phyloP scores from a whole-genome alignment of 1,140 invertebrate species.

The Pogonomyrmex californicus region DNA sequence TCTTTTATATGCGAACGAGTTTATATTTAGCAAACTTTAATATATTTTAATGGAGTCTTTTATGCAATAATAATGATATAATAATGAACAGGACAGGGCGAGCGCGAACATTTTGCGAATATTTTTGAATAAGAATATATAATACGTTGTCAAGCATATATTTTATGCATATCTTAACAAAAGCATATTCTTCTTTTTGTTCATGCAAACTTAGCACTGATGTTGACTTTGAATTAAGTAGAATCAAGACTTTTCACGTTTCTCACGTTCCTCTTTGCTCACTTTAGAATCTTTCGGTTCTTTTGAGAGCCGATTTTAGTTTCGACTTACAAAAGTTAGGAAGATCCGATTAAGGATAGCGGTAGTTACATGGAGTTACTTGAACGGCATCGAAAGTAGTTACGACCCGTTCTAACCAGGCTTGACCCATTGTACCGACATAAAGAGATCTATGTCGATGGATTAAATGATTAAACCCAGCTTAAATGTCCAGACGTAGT shows the following conservation, averaged over 20 bases:
- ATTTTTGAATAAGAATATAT: neutral
- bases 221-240: conserved; percentile 59
- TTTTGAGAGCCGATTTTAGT: conserved; percentile 52
- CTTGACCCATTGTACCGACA: conserved; percentile 62
- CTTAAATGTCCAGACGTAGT: conserved; percentile 60
- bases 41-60: conserved; percentile 30
- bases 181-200: neutral
- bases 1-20: neutral
- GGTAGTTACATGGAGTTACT: conserved; percentile 39
- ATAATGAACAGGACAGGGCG: no score
- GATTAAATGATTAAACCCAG: conserved; percentile 67
- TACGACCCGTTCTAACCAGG: conserved; percentile 55
- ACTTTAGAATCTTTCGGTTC: conserved; percentile 43
- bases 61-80: neutral
- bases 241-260: conserved; percentile 27
- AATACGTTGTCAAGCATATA: neutral
- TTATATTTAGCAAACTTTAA: conserved; percentile 14
- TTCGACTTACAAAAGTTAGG: conserved; percentile 53
- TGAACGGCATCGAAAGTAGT: conserved; percentile 61
- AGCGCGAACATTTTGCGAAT: neutral
- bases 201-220: conserved; percentile 5
- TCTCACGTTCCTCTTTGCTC: conserved; percentile 44
- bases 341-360: conserved; percentile 50
- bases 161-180: neutral
- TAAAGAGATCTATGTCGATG: conserved; percentile 68